These are phyloP conservation scores for Anguilla anguilla DNA, from an alignment of 2,797 vertebrate species.

Conservation along the genomic window DNA sequence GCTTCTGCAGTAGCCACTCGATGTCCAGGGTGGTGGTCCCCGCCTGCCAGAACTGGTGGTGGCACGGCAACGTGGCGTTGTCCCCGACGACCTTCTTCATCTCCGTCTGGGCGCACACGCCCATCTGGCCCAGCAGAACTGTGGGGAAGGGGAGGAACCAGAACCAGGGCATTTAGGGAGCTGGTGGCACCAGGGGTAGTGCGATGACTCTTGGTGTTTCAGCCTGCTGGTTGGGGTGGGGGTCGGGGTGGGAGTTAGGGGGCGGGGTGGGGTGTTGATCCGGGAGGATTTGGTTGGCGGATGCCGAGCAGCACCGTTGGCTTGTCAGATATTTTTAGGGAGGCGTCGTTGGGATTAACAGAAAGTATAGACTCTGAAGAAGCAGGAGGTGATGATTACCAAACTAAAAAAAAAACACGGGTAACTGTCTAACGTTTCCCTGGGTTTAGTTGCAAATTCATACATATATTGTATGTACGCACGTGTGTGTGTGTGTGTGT, in stretches of 20 bases:
- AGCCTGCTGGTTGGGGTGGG: too few relatives aligned
- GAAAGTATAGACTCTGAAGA: conserved; percentile 1
- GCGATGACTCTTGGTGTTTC: neutral
- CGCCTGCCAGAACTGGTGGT: conserved; percentile 83
- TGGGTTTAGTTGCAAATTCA: neutral
- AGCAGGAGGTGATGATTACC: neutral
- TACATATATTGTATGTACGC: neutral
- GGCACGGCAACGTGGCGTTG: conserved; percentile 88
- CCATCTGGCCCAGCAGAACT: conserved; percentile 60
- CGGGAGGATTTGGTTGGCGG: conserved; percentile 29
- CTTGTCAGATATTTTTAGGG: conserved; percentile 27
- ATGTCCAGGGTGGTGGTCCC: conserved; percentile 86
- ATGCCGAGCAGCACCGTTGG: conserved; percentile 2
- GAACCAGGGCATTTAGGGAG: conserved; percentile 16
- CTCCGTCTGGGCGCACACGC: conserved; percentile 76
- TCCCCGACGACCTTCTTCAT: conserved; percentile 88
- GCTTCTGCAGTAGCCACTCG: conserved; percentile 87
- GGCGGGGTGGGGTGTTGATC: conserved; percentile 2
- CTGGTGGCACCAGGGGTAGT: neutral
- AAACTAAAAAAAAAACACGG: neutral
- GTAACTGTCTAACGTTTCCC: neutral
- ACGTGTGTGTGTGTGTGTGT: too few relatives aligned
- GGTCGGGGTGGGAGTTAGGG: neutral
- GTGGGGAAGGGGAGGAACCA: conserved; percentile 27
- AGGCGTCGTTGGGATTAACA: conserved; percentile 16